phyloP scores from a whole-genome alignment of 2,113 vertebrate genomes.

The Platysternon megacephalum region DNA sequence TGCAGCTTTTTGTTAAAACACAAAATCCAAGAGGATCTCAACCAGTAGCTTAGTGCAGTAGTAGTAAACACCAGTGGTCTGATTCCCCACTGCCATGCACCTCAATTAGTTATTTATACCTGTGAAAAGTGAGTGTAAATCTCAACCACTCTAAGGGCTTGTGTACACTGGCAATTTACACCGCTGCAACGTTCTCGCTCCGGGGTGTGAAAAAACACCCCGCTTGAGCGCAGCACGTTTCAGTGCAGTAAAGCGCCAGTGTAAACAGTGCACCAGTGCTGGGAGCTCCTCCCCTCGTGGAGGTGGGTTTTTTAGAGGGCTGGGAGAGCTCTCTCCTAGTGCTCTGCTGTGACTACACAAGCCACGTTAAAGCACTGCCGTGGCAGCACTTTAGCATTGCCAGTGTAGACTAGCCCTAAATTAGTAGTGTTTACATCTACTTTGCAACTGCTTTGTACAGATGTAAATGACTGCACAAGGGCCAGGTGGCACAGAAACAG shows the following conservation, averaged over 20 bases:
- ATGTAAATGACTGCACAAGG: not conserved
- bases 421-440: not conserved
- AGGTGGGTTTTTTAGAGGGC: no score
- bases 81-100: not conserved
- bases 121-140: not conserved
- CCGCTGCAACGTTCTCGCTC: no score
- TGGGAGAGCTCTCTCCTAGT: no score
- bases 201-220: no score
- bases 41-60: not conserved
- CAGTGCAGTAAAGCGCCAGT: no score
- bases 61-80: not conserved
- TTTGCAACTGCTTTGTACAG: not conserved
- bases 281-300: no score
- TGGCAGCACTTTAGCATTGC: no score
- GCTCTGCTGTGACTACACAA: no score
- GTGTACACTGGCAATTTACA: no score
- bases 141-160: not conserved
- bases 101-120: not conserved
- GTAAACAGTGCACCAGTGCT: no score
- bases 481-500: not conserved
- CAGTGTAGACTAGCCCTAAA: not conserved
- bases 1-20: not conserved
- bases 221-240: no score
- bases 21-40: not conserved
- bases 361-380: no score